Evolutionary conservation across 2,888 invertebrate genomes (phyloP), one percentile per base, ranked within the genome.

Genomic region (Frankliniella intonsa): DNA sequence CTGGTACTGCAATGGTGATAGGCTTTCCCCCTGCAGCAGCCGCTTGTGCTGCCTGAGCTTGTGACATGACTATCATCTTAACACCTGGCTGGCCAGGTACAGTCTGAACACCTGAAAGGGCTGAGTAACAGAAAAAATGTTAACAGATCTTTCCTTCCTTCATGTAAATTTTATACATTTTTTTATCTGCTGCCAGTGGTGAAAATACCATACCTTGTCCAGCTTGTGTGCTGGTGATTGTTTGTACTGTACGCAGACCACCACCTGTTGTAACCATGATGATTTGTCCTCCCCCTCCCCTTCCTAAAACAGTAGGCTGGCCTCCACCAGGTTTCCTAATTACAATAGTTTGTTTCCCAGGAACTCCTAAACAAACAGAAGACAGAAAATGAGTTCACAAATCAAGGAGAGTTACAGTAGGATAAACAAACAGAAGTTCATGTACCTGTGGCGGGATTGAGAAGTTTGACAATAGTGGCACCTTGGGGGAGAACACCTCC

Each of bases 391-490:
- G 5, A 38, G 38, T 38, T 38, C 38, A 38, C 38, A 38, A 38
- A 38, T 38, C 38, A 38, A 3, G 38, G 5, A 38, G 38, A 38
- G 38, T 38, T 38, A 38, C 38, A 38, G 38, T 8, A 55, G 17
- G 55, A 55, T 55, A 55, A 55, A 55, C 2, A 7, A 62, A 10
- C 25, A 12, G n/a, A 14, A 55, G 55, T 14, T 25, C n/a, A 62
- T 19, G 22, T 83, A 85, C 85, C 84, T 82, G 83, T 83, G 27
- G 83, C 82, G 14, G 89, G 88, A 19, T 88, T 89, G 19, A 90
- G 89, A 83, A 90, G 85, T 85, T 90, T 90, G 10, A 90, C 89
- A 83, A 90, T 90, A 1, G 90, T 90, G 10, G 90, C 89, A 82
- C 90, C 90, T 83, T 88, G 89, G 11, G 89, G 89, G 80, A 89